A percentile compares a stretch with the other conserved stretches of the same genome.
Conservation (phyloP, 1,140 invertebrate species). For the Drosophila bocqueti region DNA sequence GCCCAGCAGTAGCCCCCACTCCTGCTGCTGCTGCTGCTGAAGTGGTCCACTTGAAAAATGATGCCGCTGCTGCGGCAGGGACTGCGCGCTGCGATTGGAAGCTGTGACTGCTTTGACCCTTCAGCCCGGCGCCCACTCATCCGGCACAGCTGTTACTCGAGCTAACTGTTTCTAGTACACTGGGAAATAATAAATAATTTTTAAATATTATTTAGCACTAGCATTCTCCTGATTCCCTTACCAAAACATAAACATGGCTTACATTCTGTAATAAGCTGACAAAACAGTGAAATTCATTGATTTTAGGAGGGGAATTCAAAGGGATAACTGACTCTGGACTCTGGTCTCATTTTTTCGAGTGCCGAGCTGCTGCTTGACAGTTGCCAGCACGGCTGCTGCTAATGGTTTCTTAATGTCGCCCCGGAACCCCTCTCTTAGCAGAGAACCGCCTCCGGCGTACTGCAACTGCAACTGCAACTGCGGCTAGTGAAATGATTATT, state of each 20-base stretch:
- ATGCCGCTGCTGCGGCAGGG: slow-evolving; percentile 57
- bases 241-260: too few relatives aligned
- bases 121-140: slow-evolving; percentile 57
- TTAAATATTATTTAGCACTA: neutral
- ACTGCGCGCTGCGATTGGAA: slow-evolving; percentile 50
- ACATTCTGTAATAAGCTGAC: too few relatives aligned
- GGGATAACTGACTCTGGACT: neutral
- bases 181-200: neutral
- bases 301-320: neutral
- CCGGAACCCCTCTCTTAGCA: slow-evolving; percentile 17
- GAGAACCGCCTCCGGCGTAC: slow-evolving; percentile 13
- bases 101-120: slow-evolving; percentile 69
- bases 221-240: too few relatives aligned
- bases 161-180: slow-evolving; percentile 30
- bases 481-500: slow-evolving; percentile 74
- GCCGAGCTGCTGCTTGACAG: slow-evolving; percentile 42
- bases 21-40: slow-evolving; percentile 36
- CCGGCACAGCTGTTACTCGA: slow-evolving; percentile 54
- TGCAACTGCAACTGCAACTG: slow-evolving; percentile 41
- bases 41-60: slow-evolving; percentile 74
- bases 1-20: slow-evolving; percentile 22
- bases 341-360: slow-evolving; percentile 4
- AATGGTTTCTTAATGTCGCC: slow-evolving; percentile 79
- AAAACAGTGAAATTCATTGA: neutral
- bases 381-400: slow-evolving; percentile 61